Base-by-base conservation (phyloP, 1,140 invertebrate genomes). In the Amphibalanus amphitrite region DNA sequence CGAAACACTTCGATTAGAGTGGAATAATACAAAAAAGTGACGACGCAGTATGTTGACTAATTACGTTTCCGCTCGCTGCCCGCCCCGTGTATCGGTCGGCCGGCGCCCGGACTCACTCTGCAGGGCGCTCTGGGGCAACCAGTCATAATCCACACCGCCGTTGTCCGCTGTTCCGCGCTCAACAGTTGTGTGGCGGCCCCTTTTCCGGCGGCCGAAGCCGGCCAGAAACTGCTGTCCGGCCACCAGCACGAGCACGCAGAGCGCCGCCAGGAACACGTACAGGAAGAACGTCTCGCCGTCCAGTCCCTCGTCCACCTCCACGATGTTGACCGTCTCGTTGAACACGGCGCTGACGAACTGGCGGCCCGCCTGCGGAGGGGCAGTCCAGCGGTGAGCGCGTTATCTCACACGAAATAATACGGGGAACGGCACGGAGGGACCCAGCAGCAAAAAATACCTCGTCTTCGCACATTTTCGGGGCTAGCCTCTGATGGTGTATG, bases 211-310 rank as follows among this genome's bases (percentile, higher is more conserved):
- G 75, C 87, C 90, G 75, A 91, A 87, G 28, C 89, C 91, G 69
- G 88, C 88, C 17, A 97, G 80, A 23, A 91, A 88, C 79, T 98
- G 94, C 79, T 98, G 93, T 26, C 90, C 92, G 73, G 91, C 86
- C 68, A 98, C 91, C 30, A 97, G 82, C 3, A 93, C 83, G 20
- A 98, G 82, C 65, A 97, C 88, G 59, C 89, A 87, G 72, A 93
- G 88, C 25, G 93, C 95, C 67, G 89, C 90, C 67, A 98, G 83
- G 82, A 98, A 91, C 65, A 98, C 85, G 77, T 98, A 98, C 69
- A 98, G 82, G 86, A 99, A 98, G 83, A 98, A 92, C 30, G 95
- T 98, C 86, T 99, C 97, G 65, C 94, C 93, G 82, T 98, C 95
- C 25, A 99, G 84, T 73, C 95, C 95, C 81, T 97, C 95, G 75